Evolutionary conservation across 2,797 vertebrate genomes (phyloP), one percentile per base, ranked within the genome.

Genomic region (Gambelia wislizenii): DNA sequence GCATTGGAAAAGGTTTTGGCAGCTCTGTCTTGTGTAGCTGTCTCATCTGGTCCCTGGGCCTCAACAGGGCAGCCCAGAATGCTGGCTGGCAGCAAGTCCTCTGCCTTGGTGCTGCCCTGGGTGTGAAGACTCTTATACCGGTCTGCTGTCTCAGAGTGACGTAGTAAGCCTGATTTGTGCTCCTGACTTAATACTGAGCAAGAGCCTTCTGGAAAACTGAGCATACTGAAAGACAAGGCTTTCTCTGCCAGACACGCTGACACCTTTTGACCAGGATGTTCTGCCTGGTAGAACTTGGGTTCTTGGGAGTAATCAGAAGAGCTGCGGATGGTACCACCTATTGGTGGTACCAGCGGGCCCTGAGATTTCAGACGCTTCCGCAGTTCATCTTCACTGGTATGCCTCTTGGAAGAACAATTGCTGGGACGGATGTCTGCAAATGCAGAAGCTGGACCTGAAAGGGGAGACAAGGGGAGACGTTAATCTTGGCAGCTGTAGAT

Each of bases 361-460:
- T 97, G 97, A 94, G 97, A 96, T 96, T 97, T 97, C 96, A 97
- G 97, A 91, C 97, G 97, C 96, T 97, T 97, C 96, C 97, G 97
- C 95, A 94, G 93, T 95, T 97, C 96, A 95, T 97, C 97, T 96
- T 97, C 96, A 90, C 95, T 93, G 88, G 93, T 75, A 92, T 96
- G 96, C 96, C 96, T 52, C 97, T 96, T 94, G 96, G 96, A 94
- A 83, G 95, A 96, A 95, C 97, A 97, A 95, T 96, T 96, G 96
- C 97, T 96, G 93, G 97, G 96, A 96, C 96, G 96, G 95, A 97
- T 94, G 95, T 98, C 96, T 77, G 96, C 96, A 93, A 96, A 95
- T 94, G 96, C 91, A 95, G 95, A 92, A 96, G 94, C 95, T 93
- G 94, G 91, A 98, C 97, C 98, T 98, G 92, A 0, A 83, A 13